Conservation (phyloP, 2,888 invertebrate species). For the Cabera pusaria region DNA sequence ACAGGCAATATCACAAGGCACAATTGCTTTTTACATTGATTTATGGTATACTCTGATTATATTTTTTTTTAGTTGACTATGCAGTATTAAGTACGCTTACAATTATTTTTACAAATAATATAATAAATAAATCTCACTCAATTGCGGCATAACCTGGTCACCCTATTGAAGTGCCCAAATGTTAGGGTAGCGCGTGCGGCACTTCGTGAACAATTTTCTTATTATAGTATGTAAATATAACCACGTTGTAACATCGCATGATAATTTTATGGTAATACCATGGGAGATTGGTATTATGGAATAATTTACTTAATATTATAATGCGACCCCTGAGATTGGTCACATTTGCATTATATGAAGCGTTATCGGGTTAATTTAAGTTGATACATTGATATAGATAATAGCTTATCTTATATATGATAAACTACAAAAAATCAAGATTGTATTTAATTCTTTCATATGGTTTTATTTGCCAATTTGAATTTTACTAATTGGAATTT, state of each 20-base stretch:
- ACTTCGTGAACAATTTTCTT: conserved; percentile 32
- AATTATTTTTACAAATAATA: neutral
- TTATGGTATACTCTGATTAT: no score
- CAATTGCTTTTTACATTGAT: no score
- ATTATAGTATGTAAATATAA: conserved; percentile 33
- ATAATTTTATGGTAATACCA: conserved; percentile 34
- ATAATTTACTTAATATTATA: conserved; percentile 35
- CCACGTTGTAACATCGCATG: conserved; percentile 27
- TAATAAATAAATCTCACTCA: no score
- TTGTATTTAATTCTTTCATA: no score
- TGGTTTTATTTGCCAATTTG: no score
- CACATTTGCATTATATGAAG: conserved; percentile 27
- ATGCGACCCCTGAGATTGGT: conserved; percentile 24
- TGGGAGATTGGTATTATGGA: conserved; percentile 26
- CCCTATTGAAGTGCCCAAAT: conserved; percentile 23
- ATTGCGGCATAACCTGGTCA: conserved; percentile 13
- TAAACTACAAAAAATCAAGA: no score
- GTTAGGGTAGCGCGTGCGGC: conserved; percentile 30
- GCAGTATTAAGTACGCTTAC: no score
- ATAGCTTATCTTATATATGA: no score
- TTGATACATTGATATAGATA: conserved; percentile 8
- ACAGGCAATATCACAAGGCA: no score
- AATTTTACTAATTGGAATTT: no score
- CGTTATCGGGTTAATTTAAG: conserved; percentile 2
- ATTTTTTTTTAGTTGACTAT: no score